Base-by-base conservation (phyloP, 1,140 invertebrate genomes). In the Stratiolaelaps scimitus region DNA sequence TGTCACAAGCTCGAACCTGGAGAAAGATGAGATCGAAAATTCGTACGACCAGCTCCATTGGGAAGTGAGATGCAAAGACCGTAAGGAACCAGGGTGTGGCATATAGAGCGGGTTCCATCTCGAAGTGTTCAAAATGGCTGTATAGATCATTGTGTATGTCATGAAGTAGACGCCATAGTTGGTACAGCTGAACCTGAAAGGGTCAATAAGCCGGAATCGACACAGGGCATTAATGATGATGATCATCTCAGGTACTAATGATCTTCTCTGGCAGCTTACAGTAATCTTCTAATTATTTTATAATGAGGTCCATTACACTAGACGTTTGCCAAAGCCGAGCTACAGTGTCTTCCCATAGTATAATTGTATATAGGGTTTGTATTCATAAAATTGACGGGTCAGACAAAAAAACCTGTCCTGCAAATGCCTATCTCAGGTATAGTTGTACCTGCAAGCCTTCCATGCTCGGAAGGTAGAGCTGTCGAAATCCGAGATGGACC, bases 21-120 rank as follows among this genome's bases (percentile, higher is more conserved):
- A 65, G 15, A 65, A 67, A 15, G 26, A 65, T 44, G 26, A 60
- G 66, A 64, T 23, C n/a, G 17, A 64, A n/a, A 29, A 71, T 77
- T 81, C 92, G 81, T 0, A 89, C 85, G 17, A 95, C 91, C 78
- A 95, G 94, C 15, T 89, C 92, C n/a, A 96, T 76, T 0, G 91
- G 88, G 76, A 95, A 96, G 77, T 94, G 91, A 20, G 92, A 94
- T 17, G 92, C 90, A 78, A 95, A 97, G 13, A 96, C 78, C 0
- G 92, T 97, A 0, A 96, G 80, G 70, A 96, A 85, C 92, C 92
- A 97, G 0, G 92, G 91, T 0, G 92, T 90, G 1, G 92, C 91
- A 75, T 95, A 97, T 13, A 96, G 77, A 0, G 90, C 92, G 0
- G 92, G 91, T 0, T 86, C 85, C 5, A 97, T 87, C 75, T 95